phyloP scores from a whole-genome alignment of 2,888 invertebrate genomes.

The Yponomeuta sedellus region DNA sequence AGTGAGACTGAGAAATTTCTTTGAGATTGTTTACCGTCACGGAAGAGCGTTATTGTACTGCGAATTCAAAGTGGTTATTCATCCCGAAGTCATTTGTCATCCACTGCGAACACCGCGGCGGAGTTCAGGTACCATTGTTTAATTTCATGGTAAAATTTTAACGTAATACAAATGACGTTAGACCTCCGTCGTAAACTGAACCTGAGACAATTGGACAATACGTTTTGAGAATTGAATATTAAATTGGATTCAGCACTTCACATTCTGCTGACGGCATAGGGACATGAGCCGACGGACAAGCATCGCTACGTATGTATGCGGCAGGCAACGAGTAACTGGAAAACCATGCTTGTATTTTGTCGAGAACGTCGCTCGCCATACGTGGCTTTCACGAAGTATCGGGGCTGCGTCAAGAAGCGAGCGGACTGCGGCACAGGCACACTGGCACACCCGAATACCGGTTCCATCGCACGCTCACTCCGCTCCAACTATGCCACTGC shows the following conservation, averaged over 20 bases:
- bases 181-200: neutral
- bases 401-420: constrained; percentile 54
- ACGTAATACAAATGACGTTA: constrained; percentile 10
- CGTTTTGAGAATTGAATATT: constrained; percentile 5
- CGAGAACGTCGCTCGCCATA: constrained; percentile 61
- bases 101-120: neutral
- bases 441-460: constrained; percentile 62
- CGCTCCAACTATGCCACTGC: constrained; percentile 36
- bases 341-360: constrained; percentile 60
- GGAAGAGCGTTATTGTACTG: neutral
- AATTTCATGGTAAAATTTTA: constrained; percentile 22
- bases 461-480: constrained; percentile 69
- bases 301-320: neutral
- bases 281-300: neutral
- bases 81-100: neutral
- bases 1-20: neutral
- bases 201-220: constrained; percentile 7
- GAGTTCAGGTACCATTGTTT: constrained; percentile 8
- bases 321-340: constrained; percentile 46
- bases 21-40: neutral
- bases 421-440: constrained; percentile 43
- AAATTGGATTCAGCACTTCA: constrained; percentile 9
- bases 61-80: neutral
- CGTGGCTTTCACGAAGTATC: constrained; percentile 73
- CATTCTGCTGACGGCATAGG: neutral